These are phyloP conservation scores for Catharus minimus DNA, from an alignment of 2,113 vertebrate genomes.

Conservation along the genomic window DNA sequence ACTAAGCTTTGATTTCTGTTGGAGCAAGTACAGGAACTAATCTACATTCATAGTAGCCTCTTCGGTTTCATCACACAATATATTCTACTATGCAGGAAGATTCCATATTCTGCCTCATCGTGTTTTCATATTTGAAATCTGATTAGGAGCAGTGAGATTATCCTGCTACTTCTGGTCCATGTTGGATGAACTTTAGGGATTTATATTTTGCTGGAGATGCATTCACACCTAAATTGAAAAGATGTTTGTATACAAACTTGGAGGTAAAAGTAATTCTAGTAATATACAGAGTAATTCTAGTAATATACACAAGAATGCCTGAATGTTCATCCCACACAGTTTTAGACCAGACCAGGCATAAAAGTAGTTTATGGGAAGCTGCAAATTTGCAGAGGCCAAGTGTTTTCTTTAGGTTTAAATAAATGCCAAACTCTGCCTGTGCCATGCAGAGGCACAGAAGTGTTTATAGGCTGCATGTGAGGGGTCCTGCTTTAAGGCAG, in stretches of 20 bases:
- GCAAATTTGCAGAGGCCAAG: background rate
- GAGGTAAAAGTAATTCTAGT: background rate
- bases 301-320: background rate
- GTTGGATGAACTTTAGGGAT: background rate
- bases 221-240: background rate
- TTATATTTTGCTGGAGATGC: background rate
- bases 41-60: background rate
- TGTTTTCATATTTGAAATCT: background rate
- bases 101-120: background rate
- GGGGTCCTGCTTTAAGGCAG: background rate
- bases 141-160: background rate
- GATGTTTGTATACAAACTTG: background rate
- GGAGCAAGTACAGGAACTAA: background rate
- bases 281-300: background rate
- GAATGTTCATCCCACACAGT: background rate
- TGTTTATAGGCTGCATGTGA: background rate
- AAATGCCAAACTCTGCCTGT: background rate
- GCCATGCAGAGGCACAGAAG: background rate
- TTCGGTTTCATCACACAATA: background rate
- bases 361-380: background rate
- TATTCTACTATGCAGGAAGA: background rate
- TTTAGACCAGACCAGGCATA: background rate
- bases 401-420: background rate
- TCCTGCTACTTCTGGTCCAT: background rate
- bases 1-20: conserved; percentile 1